Percentiles rank a stretch among this genome's conserved stretches.
These are phyloP conservation scores for Pollenia amentaria DNA, from an alignment of 2,888 invertebrate genomes.

Conservation along the genomic window DNA sequence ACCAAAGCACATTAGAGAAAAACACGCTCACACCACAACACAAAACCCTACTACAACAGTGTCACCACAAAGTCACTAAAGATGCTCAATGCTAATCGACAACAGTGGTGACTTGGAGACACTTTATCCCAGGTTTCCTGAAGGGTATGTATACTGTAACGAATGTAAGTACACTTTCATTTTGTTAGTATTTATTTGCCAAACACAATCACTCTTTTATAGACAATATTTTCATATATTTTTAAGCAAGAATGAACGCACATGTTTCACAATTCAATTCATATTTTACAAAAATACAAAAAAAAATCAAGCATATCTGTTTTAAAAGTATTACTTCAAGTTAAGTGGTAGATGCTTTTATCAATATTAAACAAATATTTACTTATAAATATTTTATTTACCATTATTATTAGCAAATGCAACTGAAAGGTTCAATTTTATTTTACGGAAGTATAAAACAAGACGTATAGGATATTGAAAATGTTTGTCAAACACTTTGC, in stretches of 20 bases:
- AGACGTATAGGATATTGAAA: not conserved
- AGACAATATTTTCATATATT: not conserved
- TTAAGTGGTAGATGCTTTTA: constrained; percentile 59
- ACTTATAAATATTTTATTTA: constrained; percentile 55
- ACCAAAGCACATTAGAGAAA: too few relatives aligned
- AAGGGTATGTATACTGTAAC: too few relatives aligned
- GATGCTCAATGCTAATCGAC: too few relatives aligned
- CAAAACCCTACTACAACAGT: too few relatives aligned
- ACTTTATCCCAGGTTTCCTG: too few relatives aligned
- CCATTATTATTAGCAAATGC: constrained; percentile 7
- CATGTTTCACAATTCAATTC: constrained; percentile 18
- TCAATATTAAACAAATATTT: constrained; percentile 65
- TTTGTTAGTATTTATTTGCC: not conserved
- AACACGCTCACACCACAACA: too few relatives aligned
- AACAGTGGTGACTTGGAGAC: too few relatives aligned
- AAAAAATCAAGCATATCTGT: constrained; percentile 1
- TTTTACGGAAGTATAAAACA: not conserved
- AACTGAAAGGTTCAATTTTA: constrained; percentile 8
- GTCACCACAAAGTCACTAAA: too few relatives aligned
- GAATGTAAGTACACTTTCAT: not conserved
- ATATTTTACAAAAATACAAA: not conserved
- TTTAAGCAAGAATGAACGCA: not conserved
- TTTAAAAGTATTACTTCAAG: constrained; percentile 28
- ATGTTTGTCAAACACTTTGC: not conserved
- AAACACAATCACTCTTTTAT: constrained; percentile 1